phyloP scores from a whole-genome alignment of 2,797 vertebrate genomes.

The Semotilus atromaculatus region DNA sequence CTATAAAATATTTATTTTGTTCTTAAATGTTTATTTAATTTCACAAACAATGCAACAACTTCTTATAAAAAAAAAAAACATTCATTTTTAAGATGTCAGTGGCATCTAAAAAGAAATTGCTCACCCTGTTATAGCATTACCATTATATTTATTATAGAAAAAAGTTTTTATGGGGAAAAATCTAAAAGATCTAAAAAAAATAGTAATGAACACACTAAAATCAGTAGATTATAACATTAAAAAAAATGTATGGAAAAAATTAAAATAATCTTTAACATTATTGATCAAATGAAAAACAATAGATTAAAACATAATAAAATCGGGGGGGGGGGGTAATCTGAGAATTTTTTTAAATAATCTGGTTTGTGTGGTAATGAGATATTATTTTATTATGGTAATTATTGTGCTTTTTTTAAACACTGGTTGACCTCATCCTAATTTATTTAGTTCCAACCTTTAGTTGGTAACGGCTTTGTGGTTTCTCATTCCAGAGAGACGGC shows the following conservation, averaged over 20 bases:
- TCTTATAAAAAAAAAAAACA: not conserved
- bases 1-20: fast-evolving
- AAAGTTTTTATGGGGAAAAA: not conserved
- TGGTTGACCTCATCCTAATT: not conserved
- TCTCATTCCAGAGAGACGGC: slow-evolving; percentile 82
- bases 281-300: no score
- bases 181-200: no score
- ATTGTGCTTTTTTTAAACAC: not conserved
- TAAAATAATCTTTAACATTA: no score
- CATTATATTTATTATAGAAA: not conserved
- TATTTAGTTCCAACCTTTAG: not conserved
- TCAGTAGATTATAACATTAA: not conserved
- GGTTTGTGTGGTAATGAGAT: not conserved
- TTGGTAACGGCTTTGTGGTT: not conserved
- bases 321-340: no score
- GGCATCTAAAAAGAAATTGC: not conserved
- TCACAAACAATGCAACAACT: not conserved
- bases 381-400: not conserved
- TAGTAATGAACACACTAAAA: not conserved
- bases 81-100: not conserved
- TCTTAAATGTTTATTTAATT: not conserved
- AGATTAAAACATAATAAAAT: no score
- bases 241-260: no score
- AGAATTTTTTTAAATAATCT: not conserved
- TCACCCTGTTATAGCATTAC: not conserved